A percentile compares a stretch with the other conserved stretches of the same genome.
These are phyloP conservation scores for Wiebesia pumilae DNA, from an alignment of 1,140 invertebrate species.

Conservation along the genomic window DNA sequence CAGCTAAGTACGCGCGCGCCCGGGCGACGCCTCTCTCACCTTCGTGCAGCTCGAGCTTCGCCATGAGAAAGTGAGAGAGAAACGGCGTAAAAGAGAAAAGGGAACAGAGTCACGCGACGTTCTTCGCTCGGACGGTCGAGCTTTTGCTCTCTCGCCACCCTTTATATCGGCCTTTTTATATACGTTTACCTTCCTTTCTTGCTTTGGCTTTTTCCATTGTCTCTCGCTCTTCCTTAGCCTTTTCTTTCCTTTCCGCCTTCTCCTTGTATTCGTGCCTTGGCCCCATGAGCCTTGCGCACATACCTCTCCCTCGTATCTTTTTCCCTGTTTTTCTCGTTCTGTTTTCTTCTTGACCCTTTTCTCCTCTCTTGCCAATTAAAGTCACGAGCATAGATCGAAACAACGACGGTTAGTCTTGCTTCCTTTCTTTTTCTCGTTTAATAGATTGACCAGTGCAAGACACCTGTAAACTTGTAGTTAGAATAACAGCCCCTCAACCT, in stretches of 20 bases:
- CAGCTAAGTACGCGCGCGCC: not conserved
- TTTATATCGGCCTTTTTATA: conserved; percentile 3
- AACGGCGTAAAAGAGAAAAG: not conserved
- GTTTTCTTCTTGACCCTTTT: not conserved
- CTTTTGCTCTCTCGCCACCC: conserved; percentile 18
- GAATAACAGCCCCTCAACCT: not conserved
- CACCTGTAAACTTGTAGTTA: conserved; percentile 4
- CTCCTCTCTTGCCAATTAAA: conserved; percentile 39
- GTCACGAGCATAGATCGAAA: conserved; percentile 6
- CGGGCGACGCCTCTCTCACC: conserved; percentile 12
- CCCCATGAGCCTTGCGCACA: not conserved
- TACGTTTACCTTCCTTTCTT: conserved; percentile 13
- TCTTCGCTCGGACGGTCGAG: not conserved
- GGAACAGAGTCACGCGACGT: conserved; percentile 30
- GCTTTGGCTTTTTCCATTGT: conserved; percentile 12
- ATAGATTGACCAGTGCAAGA: conserved; percentile 23
- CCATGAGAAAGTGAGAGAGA: not conserved
- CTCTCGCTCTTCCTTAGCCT: not conserved
- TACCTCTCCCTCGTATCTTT: not conserved
- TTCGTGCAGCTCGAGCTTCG: not conserved
- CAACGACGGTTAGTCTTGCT: not conserved
- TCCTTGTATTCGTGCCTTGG: not conserved
- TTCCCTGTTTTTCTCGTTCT: conserved; percentile 16
- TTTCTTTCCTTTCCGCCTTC: not conserved
- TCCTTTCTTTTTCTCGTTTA: not conserved